Evolutionary conservation across 2,888 invertebrate species (phyloP), one percentile per base, ranked within the genome.

Genomic region (Lasiommata megera): DNA sequence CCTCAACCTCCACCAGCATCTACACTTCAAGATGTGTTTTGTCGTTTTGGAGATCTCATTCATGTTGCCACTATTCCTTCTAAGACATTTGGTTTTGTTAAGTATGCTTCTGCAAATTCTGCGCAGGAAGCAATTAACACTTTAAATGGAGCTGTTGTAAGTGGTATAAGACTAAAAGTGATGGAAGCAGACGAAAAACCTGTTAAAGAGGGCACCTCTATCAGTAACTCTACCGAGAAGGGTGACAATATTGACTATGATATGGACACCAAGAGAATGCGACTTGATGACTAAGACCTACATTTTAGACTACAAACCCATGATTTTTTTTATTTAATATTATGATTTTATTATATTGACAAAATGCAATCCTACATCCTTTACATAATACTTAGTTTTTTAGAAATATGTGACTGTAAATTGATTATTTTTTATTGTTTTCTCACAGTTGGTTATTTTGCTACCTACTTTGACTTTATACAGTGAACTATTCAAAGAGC

Each of bases 61-160:
- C 97, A 98, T 78, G 95, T 98, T 0, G 96, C 96, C 74, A 93
- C 97, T 80, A 91, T 98, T 65, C 95, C 95, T 54, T 96, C 97
- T 74, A 96, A 97, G 82, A 98, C 96, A 74, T 98, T 96, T 88
- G 98, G 98, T 0, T 98, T 97, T 86, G 98, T 95, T 0, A 97
- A 96, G 79, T 98, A 95, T 88, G 95, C 97, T 5, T 93, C 92
- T 36, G 92, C 92, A 54, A 94, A 93, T 47, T 94, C 96, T 62
- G 98, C 98, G 0, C 92, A 93, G 64, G 93, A 94, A 65, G 97
- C 97, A 3, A 95, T 96, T 51, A 75, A 60, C 44, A 78, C 77
- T 7, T 81, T 98, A 34, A 96, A 98, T 79, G 97, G 96, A 1
- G 95, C 96, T 54, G 95, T 95, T 72, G 92, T 98, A 52, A 94